These are phyloP conservation scores for Pangasianodon gigas DNA, from an alignment of 2,113 vertebrate species.

Conservation along the genomic window DNA sequence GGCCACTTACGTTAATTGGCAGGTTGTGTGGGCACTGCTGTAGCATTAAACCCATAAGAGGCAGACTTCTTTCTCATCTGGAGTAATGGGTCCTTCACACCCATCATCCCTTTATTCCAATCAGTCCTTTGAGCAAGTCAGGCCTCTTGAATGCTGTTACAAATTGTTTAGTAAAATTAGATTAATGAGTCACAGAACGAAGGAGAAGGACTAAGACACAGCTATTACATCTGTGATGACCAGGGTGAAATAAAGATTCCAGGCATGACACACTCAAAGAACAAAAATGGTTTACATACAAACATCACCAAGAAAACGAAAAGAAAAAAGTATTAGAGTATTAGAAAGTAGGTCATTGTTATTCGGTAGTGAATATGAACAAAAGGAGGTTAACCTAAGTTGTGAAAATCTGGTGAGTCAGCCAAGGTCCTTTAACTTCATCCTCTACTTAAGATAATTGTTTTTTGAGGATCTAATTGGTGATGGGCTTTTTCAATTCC, in stretches of 20 bases:
- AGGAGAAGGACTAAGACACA: conserved; percentile 15
- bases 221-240: neutral
- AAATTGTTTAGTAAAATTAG: conserved; percentile 56
- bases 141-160: conserved; percentile 47
- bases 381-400: neutral
- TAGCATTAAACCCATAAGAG: conserved; percentile 50
- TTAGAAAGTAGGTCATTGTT: neutral
- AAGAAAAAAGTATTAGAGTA: neutral
- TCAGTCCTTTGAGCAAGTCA: conserved; percentile 48
- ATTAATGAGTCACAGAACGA: conserved; percentile 51
- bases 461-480: conserved; percentile 40
- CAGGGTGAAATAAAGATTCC: neutral
- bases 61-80: conserved; percentile 39
- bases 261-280: neutral
- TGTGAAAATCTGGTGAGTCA: conserved; percentile 23
- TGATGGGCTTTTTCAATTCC: conserved; percentile 31
- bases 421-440: conserved; percentile 23
- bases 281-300: neutral
- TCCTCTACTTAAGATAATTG: conserved; percentile 34
- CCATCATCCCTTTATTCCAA: conserved; percentile 59
- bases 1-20: conserved; percentile 64
- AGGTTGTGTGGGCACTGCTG: conserved; percentile 45
- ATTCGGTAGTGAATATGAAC: neutral
- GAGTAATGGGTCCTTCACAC: conserved; percentile 51
- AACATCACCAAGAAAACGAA: neutral